phyloP scores from a whole-genome alignment of 1,140 invertebrate genomes.

The Thalassaphorura encarpata region DNA sequence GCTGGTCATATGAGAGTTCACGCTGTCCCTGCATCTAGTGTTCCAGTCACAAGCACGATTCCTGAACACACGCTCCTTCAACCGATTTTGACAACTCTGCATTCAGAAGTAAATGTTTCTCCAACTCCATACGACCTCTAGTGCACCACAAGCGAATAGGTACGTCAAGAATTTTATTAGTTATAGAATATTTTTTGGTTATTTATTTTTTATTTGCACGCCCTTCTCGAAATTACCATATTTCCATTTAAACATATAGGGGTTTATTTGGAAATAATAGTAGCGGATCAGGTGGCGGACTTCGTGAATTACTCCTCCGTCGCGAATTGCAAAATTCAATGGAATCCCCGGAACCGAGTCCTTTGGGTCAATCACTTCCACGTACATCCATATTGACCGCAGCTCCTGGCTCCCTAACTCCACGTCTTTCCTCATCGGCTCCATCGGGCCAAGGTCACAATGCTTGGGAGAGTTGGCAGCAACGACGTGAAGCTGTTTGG shows the following conservation, averaged over 20 bases:
- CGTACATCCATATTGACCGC: constrained; percentile 26
- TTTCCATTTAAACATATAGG: background rate
- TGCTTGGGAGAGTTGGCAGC: constrained; percentile 32
- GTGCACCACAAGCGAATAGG: constrained; percentile 14
- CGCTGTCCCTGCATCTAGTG: constrained; percentile 2
- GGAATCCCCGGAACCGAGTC: constrained; percentile 34
- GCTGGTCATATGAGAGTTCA: constrained; percentile 7
- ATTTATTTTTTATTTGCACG: no score
- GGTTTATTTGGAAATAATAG: background rate
- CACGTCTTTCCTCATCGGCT: constrained; percentile 61
- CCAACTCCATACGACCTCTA: background rate
- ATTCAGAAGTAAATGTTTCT: background rate
- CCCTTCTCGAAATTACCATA: no score
- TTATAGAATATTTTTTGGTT: no score
- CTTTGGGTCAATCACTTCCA: constrained; percentile 38
- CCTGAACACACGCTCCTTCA: constrained; percentile 10
- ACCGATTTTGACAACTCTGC: constrained; percentile 11
- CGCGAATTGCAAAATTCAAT: constrained; percentile 30
- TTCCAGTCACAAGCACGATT: constrained; percentile 16
- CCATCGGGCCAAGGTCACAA: constrained; percentile 58
- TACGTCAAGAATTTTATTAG: background rate
- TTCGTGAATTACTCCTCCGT: constrained; percentile 28
- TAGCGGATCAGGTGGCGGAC: constrained; percentile 20
- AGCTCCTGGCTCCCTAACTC: constrained; percentile 37
- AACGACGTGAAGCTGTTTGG: constrained; percentile 63